phyloP scores from a whole-genome alignment of 2,797 vertebrate species.

The Rachycentron canadum region DNA sequence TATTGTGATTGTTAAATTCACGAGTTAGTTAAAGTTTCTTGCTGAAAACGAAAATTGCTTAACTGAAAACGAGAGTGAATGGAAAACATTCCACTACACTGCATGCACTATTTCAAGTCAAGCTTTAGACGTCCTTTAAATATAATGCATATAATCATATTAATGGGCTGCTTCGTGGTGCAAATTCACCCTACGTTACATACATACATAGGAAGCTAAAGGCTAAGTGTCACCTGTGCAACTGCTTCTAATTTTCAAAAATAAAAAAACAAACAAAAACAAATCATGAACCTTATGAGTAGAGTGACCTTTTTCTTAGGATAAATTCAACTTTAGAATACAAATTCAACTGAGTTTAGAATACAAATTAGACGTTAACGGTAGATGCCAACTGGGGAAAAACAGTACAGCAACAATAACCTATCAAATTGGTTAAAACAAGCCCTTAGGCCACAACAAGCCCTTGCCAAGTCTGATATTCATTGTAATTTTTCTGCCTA shows the following conservation, averaged over 20 bases:
- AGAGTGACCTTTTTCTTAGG: background rate
- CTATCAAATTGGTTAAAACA: conserved; percentile 23
- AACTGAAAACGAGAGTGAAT: background rate
- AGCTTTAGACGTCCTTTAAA: background rate
- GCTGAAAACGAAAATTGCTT: no score
- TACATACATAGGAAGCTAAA: background rate
- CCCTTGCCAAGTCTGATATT: conserved; percentile 9
- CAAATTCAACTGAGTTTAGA: background rate
- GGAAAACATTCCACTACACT: background rate
- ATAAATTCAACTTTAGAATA: conserved; percentile 1
- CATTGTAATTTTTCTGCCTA: conserved; percentile 18
- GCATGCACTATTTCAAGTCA: background rate
- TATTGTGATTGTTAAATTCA: conserved; percentile 19
- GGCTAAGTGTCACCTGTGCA: background rate
- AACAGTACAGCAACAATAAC: conserved; percentile 6
- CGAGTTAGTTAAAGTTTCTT: conserved; percentile 1
- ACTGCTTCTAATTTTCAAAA: background rate
- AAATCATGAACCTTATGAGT: background rate
- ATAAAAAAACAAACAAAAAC: background rate
- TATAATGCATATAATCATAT: background rate
- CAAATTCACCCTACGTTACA: no score
- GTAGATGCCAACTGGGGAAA: conserved; percentile 8
- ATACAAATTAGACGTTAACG: conserved; percentile 21
- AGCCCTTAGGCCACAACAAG: conserved; percentile 24
- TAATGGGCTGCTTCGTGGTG: background rate